These are phyloP conservation scores for Chaetophractus vellerosus DNA, from an alignment of 2,797 vertebrate species.

Conservation along the genomic window DNA sequence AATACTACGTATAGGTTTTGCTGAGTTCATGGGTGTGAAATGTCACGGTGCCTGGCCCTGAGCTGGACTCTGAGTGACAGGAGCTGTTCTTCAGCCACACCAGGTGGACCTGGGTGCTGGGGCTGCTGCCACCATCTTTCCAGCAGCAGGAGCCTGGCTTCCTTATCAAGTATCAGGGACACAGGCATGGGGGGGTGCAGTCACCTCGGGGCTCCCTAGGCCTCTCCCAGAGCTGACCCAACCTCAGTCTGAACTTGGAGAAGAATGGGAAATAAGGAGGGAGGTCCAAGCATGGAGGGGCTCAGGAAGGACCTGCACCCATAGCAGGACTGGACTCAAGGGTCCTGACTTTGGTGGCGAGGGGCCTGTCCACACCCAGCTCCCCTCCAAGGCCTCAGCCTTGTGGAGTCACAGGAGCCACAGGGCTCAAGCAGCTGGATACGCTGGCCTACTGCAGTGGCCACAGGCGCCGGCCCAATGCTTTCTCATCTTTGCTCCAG, in stretches of 20 bases:
- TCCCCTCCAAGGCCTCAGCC: not conserved
- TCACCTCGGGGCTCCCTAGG: not conserved
- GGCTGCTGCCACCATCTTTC: not conserved
- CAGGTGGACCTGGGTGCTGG: accelerated
- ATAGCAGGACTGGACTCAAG: not conserved
- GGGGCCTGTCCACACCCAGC: no score
- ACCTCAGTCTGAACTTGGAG: not conserved
- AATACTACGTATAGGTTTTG: no score
- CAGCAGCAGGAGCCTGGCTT: not conserved
- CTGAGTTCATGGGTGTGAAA: accelerated
- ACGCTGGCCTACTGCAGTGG: not conserved
- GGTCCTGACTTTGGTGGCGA: not conserved
- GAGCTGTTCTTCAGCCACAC: accelerated
- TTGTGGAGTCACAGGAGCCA: not conserved
- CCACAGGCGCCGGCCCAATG: accelerated
- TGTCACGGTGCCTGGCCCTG: accelerated
- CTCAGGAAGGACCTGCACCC: not conserved
- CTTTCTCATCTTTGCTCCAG: conserved; percentile 85
- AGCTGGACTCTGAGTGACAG: not conserved
- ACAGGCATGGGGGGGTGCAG: not conserved
- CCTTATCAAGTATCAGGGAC: not conserved
- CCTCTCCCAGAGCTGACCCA: not conserved
- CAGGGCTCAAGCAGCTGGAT: not conserved
- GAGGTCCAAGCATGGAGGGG: not conserved
- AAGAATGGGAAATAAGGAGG: not conserved